Evolutionary conservation across 2,888 invertebrate genomes (phyloP).

Genomic region (Caenorhabditis drosophilae): DNA sequence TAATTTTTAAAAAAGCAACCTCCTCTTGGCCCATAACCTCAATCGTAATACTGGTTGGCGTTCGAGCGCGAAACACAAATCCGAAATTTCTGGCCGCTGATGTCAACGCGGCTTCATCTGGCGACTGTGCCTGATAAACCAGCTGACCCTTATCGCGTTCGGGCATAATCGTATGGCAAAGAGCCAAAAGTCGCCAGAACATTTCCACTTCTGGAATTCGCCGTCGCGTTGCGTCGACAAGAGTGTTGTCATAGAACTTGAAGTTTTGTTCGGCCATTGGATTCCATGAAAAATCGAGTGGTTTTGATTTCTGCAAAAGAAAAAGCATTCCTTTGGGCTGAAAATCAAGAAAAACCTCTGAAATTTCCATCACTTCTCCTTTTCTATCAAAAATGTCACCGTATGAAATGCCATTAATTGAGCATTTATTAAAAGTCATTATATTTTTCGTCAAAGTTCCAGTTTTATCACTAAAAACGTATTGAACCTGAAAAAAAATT

Average conservation of each 20-base stretch:
- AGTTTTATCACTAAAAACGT: slow-evolving; percentile 98
- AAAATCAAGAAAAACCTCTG: slow-evolving; percentile 38
- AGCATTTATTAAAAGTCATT: slow-evolving; percentile 99
- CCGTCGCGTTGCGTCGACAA: slow-evolving; percentile 80
- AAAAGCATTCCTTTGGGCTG: background rate
- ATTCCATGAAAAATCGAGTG: slow-evolving; percentile 85
- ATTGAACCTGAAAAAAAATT: too few relatives aligned
- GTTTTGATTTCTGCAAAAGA: slow-evolving; percentile 42
- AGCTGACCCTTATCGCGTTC: slow-evolving; percentile 62
- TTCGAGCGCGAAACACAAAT: slow-evolving; percentile 83
- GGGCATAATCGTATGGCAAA: slow-evolving; percentile 99
- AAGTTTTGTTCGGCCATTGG: slow-evolving; percentile 88
- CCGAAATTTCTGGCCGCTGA: slow-evolving; percentile 98
- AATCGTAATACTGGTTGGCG: slow-evolving; percentile 73
- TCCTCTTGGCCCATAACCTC: slow-evolving; percentile 71
- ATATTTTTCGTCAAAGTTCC: slow-evolving; percentile 98
- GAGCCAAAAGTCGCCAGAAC: slow-evolving; percentile 80
- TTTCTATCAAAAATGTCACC: slow-evolving; percentile 77
- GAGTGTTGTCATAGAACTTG: slow-evolving; percentile 86
- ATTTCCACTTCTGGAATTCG: slow-evolving; percentile 59
- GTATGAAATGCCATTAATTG: slow-evolving; percentile 87
- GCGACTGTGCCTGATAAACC: slow-evolving; percentile 85
- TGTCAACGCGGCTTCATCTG: slow-evolving; percentile 95
- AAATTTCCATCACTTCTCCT: slow-evolving; percentile 60
- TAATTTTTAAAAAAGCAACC: slow-evolving; percentile 24